A percentile compares a stretch with the other conserved stretches of the same genome.
Conservation (phyloP, 2,888 invertebrate species). For the Gibbula magus region DNA sequence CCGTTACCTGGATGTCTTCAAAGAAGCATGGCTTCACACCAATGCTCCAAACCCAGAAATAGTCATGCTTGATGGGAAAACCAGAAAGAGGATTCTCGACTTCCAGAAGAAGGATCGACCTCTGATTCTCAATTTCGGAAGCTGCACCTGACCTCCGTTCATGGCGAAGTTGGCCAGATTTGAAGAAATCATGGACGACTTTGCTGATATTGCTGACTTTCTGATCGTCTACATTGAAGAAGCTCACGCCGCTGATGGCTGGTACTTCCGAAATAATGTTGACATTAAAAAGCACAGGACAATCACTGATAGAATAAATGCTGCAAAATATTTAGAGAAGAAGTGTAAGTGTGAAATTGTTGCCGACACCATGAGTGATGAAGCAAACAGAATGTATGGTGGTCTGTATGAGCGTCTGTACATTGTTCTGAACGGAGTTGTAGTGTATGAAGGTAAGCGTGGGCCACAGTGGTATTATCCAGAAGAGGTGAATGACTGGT, state of each 20-base stretch:
- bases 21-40: constrained; percentile 22
- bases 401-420: constrained; percentile 66
- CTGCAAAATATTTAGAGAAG: constrained; percentile 48
- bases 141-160: constrained; percentile 70
- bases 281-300: constrained; percentile 51
- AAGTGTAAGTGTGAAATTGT: constrained; percentile 51
- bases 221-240: constrained; percentile 67
- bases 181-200: constrained; percentile 54
- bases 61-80: constrained; percentile 26
- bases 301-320: constrained; percentile 52
- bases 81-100: constrained; percentile 37
- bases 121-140: constrained; percentile 67
- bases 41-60: constrained; percentile 48
- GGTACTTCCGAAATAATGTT: constrained; percentile 60
- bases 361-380: constrained; percentile 60
- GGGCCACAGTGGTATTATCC: constrained; percentile 60
- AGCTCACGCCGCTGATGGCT: constrained; percentile 65
- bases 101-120: constrained; percentile 53
- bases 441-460: constrained; percentile 58
- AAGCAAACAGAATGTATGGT: constrained; percentile 58
- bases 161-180: constrained; percentile 61
- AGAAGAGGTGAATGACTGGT: constrained; percentile 59
- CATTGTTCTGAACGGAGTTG: constrained; percentile 52
- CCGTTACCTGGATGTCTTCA: constrained; percentile 31
- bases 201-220: constrained; percentile 59